Evolutionary conservation across 2,888 invertebrate species (phyloP).

Genomic region (Rhamnusium bicolor): DNA sequence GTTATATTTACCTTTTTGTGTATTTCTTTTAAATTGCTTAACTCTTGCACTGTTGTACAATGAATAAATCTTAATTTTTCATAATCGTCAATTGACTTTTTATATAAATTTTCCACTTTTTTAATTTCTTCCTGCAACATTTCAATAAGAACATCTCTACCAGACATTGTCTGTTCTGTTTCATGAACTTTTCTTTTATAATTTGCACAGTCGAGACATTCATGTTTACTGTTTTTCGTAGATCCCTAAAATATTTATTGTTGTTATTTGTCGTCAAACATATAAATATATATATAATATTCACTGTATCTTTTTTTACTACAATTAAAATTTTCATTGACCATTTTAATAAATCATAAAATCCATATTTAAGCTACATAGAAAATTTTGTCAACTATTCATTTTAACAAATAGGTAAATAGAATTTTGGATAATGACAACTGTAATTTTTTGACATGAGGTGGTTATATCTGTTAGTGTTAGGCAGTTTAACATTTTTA

Average conservation of each 20-base stretch:
- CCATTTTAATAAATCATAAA: background rate
- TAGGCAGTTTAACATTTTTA: slow-evolving; percentile 7
- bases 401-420: slow-evolving; percentile 12
- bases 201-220: slow-evolving; percentile 40
- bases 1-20: slow-evolving; percentile 38
- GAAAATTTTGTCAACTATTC: slow-evolving; percentile 3
- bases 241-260: background rate
- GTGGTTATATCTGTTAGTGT: background rate
- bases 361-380: background rate
- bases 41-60: slow-evolving; percentile 41
- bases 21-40: slow-evolving; percentile 41
- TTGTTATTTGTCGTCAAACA: background rate
- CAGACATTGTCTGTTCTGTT: slow-evolving; percentile 40
- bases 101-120: slow-evolving; percentile 41
- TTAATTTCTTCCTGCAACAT: slow-evolving; percentile 47
- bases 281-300: background rate
- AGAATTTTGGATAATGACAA: background rate
- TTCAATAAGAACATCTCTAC: slow-evolving; percentile 41
- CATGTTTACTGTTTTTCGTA: background rate
- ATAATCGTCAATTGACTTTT: slow-evolving; percentile 43
- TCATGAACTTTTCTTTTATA: slow-evolving; percentile 41
- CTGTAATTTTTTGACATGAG: slow-evolving; percentile 11
- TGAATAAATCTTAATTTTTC: slow-evolving; percentile 42
- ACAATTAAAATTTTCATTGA: background rate
- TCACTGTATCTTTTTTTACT: background rate